Base-by-base conservation (phyloP, 1,140 invertebrate genomes). In the Drosophila triauraria region DNA sequence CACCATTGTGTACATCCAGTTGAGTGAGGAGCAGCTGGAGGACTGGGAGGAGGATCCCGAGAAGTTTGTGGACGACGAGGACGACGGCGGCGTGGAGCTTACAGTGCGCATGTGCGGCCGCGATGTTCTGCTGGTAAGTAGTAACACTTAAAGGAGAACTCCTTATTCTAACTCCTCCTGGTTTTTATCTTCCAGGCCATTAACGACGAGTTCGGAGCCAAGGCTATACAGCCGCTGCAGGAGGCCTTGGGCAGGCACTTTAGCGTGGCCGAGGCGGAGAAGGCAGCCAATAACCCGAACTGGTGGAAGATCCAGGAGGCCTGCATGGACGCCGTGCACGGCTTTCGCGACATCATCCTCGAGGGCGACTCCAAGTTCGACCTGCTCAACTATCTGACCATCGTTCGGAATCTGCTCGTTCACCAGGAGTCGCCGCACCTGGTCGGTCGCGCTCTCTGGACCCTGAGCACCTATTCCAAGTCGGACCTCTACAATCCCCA, bases 271-370 rank as follows among this genome's bases (percentile, higher is more conserved):
- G 94, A 94, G 62, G 88, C 92, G 2, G 93, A 93, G 38, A 93
- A 93, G 64, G 93, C 92, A 20, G 82, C 93, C 6, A 93, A 94
- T n/a, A 94, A 94, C 81, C 93, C 93, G 8, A 93, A 95, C 65
- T 96, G 95, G 94, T 97, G 96, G 96, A 97, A 97, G 91, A 93
- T 96, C 15, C 95, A 96, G 54, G 96, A 97, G 93, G 95, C 96
- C 0, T 95, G 95, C 61, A 95, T 97, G 92, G 93, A 96, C 53
- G 95, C 96, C 3, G 92, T 97, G 2, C 95, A 95, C 46, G 91
- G 93, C 47, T 93, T 94, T 7, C 94, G 94, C 46, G 93, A 94
- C 56, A 59, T 94, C 12, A 93, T 96, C 15, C 91, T 96, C 4
- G 94, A 95, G 42, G 94, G 94, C 47, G 93, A 95, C 13, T 91